Evolutionary conservation across 1,140 invertebrate genomes (phyloP), one percentile per base, ranked within the genome.

Genomic region (Geopemphigus sp.): DNA sequence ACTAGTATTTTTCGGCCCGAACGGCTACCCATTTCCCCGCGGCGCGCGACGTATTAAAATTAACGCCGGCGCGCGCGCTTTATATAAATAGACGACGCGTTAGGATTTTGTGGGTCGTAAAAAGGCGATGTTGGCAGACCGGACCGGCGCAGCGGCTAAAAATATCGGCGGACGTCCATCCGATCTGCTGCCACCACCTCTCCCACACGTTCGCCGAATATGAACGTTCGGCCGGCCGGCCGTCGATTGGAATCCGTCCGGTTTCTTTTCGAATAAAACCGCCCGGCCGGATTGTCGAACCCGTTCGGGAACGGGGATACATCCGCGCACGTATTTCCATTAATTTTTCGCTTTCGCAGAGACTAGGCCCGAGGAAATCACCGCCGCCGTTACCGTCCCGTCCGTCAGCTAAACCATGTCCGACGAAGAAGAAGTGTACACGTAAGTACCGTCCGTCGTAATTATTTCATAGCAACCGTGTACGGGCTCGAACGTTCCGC

Each of bases 381-480:
- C n/a, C n/a, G n/a, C n/a, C n/a, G n/a, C n/a, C n/a, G n/a, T n/a
- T n/a, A n/a, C n/a, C n/a, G n/a, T n/a, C 39, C 22, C 22, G 19
- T 39, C 8, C 32, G 8, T 8, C 32, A 8, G 3, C 45, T 39
- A 24, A 47, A 81, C 22, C 56, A 81, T 81, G 81, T 81, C 81
- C 14, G 81, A 81, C 73, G 81, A 81, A 45, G 81, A 81, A 76
- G 81, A 81, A 66, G 56, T 63, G 50, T 81, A 76, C 72, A 81
- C 81, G 81, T 81, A n/a, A 81, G 81, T 81, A 45, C 1, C 11
- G 19, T 3, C 17, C 1, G 8, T 29, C 15, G 32, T 14, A 29
- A 63, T 63, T 39, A 39, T 39, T 39, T 39, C 32, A 39, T 39
- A n/a, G n/a, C 32, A 39, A 39, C n/a, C n/a, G n/a, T n/a, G n/a